Conservation (phyloP, 2,888 invertebrate genomes). For the Chrysina gloriosa region DNA sequence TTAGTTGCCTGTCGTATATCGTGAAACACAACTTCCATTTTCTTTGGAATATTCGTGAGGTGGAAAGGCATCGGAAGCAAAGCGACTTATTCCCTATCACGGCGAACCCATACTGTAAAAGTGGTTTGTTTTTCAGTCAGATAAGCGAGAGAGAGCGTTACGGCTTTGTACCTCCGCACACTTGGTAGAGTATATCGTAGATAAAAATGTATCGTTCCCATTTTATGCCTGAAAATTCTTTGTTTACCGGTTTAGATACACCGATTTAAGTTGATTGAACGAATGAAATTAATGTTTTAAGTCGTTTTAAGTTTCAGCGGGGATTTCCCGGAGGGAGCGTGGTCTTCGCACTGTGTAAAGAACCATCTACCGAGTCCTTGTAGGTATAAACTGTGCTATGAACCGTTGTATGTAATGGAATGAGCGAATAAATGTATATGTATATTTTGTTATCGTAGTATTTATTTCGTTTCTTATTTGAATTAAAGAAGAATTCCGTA, state of each 20-base stretch:
- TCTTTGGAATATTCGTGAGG: neutral
- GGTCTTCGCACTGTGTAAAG: too few relatives aligned
- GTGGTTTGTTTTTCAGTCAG: slow-evolving; percentile 55
- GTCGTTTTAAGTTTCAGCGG: slow-evolving; percentile 46
- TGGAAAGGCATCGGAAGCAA: slow-evolving; percentile 13
- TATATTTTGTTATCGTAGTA: too few relatives aligned
- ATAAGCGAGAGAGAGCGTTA: slow-evolving; percentile 29
- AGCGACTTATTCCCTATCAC: neutral
- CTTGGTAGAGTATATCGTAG: slow-evolving; percentile 53
- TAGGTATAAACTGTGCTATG: too few relatives aligned
- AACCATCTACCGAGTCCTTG: too few relatives aligned
- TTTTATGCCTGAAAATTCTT: slow-evolving; percentile 38
- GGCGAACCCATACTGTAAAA: slow-evolving; percentile 37
- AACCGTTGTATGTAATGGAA: too few relatives aligned
- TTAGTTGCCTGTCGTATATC: neutral
- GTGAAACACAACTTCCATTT: neutral
- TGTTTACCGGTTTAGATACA: slow-evolving; percentile 10
- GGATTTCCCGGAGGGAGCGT: neutral
- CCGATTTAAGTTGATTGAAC: slow-evolving; percentile 1
- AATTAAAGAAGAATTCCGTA: too few relatives aligned
- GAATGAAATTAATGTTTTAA: slow-evolving; percentile 19
- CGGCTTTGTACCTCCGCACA: slow-evolving; percentile 9
- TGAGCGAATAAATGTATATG: too few relatives aligned
- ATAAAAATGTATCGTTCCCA: slow-evolving; percentile 55
- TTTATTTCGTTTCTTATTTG: too few relatives aligned